Evolutionary conservation across 2,888 invertebrate species (phyloP).

Genomic region (Parnassius orleans): DNA sequence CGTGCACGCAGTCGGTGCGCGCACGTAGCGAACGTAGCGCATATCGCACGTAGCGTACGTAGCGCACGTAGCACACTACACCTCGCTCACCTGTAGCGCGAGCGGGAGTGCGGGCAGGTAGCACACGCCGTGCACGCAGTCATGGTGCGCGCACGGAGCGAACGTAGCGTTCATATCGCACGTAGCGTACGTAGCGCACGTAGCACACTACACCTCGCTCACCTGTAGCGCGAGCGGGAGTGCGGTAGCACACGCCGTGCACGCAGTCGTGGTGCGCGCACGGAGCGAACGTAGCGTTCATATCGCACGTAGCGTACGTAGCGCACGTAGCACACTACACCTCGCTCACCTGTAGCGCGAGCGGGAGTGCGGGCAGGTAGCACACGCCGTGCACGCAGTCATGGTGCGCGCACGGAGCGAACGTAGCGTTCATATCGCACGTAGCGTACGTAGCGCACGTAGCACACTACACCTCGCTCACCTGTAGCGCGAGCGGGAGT

Average conservation of each 20-base stretch:
- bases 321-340: slow-evolving; percentile 45
- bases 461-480: slow-evolving; percentile 21
- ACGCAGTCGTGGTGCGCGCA: slow-evolving; percentile 99
- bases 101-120: slow-evolving; percentile 86
- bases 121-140: slow-evolving; percentile 98
- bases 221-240: slow-evolving; percentile 77
- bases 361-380: slow-evolving; percentile 89
- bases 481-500: slow-evolving; percentile 45
- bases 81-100: slow-evolving; percentile 42
- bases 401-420: slow-evolving; percentile 70
- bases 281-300: slow-evolving; percentile 93
- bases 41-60: neutral
- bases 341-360: slow-evolving; percentile 43
- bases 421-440: neutral
- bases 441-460: neutral
- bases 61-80: neutral
- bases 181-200: slow-evolving; percentile 84
- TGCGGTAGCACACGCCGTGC: slow-evolving; percentile 96
- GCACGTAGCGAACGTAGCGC: neutral
- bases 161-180: slow-evolving; percentile 94
- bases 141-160: slow-evolving; percentile 97
- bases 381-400: slow-evolving; percentile 97
- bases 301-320: slow-evolving; percentile 92
- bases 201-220: slow-evolving; percentile 67
- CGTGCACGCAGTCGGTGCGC: no score